phyloP scores from a whole-genome alignment of 2,797 vertebrate species.

The Anguilla megastoma region DNA sequence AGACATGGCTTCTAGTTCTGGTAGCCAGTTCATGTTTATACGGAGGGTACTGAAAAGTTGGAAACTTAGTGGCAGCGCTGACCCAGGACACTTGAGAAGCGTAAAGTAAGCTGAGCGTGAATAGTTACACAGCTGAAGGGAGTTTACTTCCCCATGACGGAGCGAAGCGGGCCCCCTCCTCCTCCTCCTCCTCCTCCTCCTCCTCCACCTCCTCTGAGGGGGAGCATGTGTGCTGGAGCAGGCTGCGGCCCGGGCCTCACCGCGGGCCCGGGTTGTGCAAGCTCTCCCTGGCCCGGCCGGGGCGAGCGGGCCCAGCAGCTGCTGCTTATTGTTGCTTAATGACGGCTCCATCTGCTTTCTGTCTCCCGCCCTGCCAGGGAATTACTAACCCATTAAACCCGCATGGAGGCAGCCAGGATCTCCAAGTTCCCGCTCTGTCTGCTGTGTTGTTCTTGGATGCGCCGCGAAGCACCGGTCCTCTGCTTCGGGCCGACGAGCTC shows the following conservation, averaged over 20 bases:
- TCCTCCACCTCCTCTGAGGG: conserved; percentile 37
- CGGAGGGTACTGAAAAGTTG: background rate
- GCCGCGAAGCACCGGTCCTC: conserved; percentile 42
- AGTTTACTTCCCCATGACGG: conserved; percentile 56
- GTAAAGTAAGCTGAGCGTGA: conserved; percentile 60
- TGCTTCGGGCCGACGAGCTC: conserved; percentile 32
- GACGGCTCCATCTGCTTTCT: conserved; percentile 88
- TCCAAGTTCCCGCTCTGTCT: conserved; percentile 79
- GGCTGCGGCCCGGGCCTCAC: conserved; percentile 38
- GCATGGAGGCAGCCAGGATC: conserved; percentile 73
- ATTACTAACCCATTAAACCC: conserved; percentile 87
- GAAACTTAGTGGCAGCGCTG: background rate
- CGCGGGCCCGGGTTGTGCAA: conserved; percentile 60
- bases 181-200: conserved; percentile 42
- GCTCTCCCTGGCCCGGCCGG: conserved; percentile 72
- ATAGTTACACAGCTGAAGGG: conserved; percentile 58
- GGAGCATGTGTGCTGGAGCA: conserved; percentile 41
- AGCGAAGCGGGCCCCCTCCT: conserved; percentile 46
- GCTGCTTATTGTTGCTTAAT: conserved; percentile 87
- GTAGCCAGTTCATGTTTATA: background rate
- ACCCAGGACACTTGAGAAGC: conserved; percentile 33
- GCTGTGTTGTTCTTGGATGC: conserved; percentile 72
- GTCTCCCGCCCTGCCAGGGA: conserved; percentile 76
- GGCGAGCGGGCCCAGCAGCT: conserved; percentile 83
- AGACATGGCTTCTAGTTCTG: background rate